Percentiles rank a stretch among this genome's conserved stretches.
Conservation (phyloP, 2,888 invertebrate genomes). For the Calameuta pallipes region DNA sequence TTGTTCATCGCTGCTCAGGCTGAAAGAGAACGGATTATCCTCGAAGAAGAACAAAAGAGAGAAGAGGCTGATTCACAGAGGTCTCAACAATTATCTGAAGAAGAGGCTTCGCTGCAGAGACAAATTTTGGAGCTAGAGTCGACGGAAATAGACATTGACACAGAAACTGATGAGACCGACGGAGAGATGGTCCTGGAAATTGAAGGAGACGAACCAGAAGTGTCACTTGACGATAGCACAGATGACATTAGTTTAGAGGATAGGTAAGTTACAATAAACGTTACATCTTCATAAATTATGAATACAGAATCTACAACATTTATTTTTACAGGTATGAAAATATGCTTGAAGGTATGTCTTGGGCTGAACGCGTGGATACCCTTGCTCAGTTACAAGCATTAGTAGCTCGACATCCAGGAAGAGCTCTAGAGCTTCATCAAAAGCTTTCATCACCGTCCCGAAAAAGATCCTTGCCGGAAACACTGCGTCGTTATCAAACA, state of each 20-base stretch:
- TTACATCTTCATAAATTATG: background rate
- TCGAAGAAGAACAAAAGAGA: slow-evolving; percentile 65
- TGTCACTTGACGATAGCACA: slow-evolving; percentile 34
- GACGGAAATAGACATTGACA: slow-evolving; percentile 81
- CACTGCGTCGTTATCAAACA: slow-evolving; percentile 82
- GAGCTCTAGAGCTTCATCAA: slow-evolving; percentile 92
- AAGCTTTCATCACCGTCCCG: slow-evolving; percentile 92
- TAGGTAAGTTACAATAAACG: slow-evolving; percentile 36
- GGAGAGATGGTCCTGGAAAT: slow-evolving; percentile 73
- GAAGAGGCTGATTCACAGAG: slow-evolving; percentile 81
- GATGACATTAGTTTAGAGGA: slow-evolving; percentile 62
- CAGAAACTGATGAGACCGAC: slow-evolving; percentile 85
- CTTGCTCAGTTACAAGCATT: slow-evolving; percentile 81
- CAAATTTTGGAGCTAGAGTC: slow-evolving; percentile 81
- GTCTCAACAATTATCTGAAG: slow-evolving; percentile 74
- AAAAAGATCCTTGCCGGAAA: slow-evolving; percentile 86
- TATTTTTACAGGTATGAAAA: slow-evolving; percentile 54
- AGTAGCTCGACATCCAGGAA: slow-evolving; percentile 90
- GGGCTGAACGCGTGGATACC: slow-evolving; percentile 88
- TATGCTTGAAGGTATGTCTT: slow-evolving; percentile 74
- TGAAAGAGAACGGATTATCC: slow-evolving; percentile 61
- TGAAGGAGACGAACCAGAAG: slow-evolving; percentile 55
- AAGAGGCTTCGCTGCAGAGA: slow-evolving; percentile 80
- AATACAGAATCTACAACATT: background rate
- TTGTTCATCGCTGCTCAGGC: slow-evolving; percentile 65